Percentiles rank a stretch among this genome's conserved stretches.
Evolutionary conservation across 2,888 invertebrate genomes (phyloP).

Genomic region (Morpho deidamia): DNA sequence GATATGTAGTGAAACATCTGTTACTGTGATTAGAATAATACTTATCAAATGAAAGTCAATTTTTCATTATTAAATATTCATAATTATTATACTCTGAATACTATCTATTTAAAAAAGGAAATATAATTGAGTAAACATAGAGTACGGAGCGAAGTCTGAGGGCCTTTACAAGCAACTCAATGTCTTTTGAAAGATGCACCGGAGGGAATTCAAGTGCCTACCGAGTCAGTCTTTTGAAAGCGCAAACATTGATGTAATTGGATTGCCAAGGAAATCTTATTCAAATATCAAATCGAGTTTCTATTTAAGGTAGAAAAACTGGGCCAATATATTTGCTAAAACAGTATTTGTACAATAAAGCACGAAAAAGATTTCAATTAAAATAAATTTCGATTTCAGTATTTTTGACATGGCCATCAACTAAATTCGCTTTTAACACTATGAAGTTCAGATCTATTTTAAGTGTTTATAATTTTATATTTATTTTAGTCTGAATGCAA

Average conservation of each 20-base stretch:
- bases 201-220: constrained; percentile 34
- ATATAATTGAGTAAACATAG: constrained; percentile 27
- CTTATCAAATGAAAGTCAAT: no score
- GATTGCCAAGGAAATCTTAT: constrained; percentile 45
- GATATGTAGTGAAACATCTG: no score
- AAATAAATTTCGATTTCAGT: no score
- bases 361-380: no score
- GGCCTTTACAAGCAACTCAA: constrained; percentile 33
- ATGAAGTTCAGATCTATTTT: no score
- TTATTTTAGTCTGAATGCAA: no score
- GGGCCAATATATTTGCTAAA: neutral
- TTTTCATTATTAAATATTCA: no score
- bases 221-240: constrained; percentile 50
- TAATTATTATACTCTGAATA: neutral
- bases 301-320: constrained; percentile 11
- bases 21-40: no score
- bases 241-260: constrained; percentile 58
- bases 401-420: no score
- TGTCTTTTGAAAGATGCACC: constrained; percentile 32
- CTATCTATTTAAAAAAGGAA: constrained; percentile 11
- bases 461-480: no score
- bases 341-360: no score
- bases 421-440: no score
- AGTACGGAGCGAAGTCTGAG: constrained; percentile 11
- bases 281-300: constrained; percentile 25